Conservation (phyloP, 2,113 vertebrate genomes). For the Paramisgurnus dabryanus region DNA sequence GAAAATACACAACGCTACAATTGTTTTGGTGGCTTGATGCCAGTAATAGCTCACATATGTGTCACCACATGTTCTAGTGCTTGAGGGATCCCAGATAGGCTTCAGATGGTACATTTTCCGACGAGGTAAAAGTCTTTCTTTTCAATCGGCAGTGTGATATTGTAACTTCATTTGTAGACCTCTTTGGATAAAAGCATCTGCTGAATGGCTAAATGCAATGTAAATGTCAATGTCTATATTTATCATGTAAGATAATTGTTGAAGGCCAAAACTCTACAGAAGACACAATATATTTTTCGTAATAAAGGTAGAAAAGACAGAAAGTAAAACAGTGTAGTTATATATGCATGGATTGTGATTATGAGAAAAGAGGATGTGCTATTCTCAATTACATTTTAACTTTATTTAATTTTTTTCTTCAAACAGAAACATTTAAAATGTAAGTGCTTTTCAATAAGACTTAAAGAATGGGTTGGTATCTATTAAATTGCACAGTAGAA, state of each 20-base stretch:
- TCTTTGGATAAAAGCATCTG: slow-evolving; percentile 29
- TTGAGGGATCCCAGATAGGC: too few relatives aligned
- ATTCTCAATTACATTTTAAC: neutral
- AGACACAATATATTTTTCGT: neutral
- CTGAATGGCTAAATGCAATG: slow-evolving; percentile 1
- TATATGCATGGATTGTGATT: neutral
- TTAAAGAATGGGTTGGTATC: slow-evolving; percentile 16
- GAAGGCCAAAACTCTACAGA: neutral
- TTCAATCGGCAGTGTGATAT: too few relatives aligned
- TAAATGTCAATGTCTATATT: too few relatives aligned
- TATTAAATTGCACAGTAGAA: neutral
- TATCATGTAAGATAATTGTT: too few relatives aligned
- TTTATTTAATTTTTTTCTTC: slow-evolving; percentile 5
- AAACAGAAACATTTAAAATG: slow-evolving; percentile 17
- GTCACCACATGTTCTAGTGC: too few relatives aligned
- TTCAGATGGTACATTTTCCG: too few relatives aligned
- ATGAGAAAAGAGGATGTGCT: slow-evolving; percentile 10
- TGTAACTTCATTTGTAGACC: too few relatives aligned
- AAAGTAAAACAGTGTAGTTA: neutral
- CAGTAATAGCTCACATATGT: too few relatives aligned
- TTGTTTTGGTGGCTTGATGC: too few relatives aligned
- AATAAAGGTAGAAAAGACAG: neutral
- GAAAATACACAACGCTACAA: too few relatives aligned
- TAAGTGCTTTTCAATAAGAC: slow-evolving; percentile 37
- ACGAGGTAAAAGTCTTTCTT: too few relatives aligned